Percentiles rank a stretch among this genome's conserved stretches.
Evolutionary conservation across 2,113 vertebrate genomes (phyloP).

Genomic region (Athene noctua): DNA sequence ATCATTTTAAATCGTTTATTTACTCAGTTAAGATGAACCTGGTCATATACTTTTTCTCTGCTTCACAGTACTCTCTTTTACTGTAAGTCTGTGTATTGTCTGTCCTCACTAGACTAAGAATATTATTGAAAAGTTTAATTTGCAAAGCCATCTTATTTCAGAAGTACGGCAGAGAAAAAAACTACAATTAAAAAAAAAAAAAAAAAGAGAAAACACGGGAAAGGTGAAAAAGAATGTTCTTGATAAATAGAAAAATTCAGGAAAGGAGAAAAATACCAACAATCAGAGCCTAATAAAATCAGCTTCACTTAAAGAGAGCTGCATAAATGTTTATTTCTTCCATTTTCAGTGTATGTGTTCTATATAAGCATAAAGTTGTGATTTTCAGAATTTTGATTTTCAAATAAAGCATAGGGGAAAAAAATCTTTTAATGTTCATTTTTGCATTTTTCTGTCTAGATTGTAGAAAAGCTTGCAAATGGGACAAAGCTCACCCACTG

Average conservation of each 20-base stretch:
- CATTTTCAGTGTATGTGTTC: not conserved
- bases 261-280: not conserved
- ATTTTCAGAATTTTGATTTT: not conserved
- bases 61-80: not conserved
- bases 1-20: not conserved
- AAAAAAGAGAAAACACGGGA: not conserved
- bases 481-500: not conserved
- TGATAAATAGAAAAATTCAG: not conserved
- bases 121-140: not conserved
- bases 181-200: not conserved
- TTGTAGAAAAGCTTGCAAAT: not conserved
- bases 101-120: not conserved
- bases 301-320: not conserved
- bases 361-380: not conserved
- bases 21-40: not conserved
- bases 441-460: not conserved
- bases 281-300: not conserved
- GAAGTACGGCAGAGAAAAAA: not conserved
- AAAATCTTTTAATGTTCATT: not conserved
- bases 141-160: not conserved
- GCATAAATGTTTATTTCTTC: not conserved
- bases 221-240: not conserved
- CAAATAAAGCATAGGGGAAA: not conserved
- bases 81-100: not conserved
- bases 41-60: not conserved